Base-by-base conservation (phyloP, 2,888 invertebrate genomes). In the Dorcus hopei region DNA sequence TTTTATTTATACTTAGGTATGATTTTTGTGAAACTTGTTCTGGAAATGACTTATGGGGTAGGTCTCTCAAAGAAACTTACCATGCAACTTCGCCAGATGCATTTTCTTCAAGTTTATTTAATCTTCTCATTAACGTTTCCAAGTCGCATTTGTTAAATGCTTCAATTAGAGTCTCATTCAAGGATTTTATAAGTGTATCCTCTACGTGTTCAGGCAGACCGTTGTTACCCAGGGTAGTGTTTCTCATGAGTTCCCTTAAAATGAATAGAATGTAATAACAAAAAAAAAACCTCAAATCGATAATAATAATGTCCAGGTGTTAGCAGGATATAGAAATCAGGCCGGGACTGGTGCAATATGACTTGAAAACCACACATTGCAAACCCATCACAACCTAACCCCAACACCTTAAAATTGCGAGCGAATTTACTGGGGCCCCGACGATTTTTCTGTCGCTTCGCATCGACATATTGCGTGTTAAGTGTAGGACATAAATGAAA, bases 261-360 rank as follows among this genome's bases (percentile, higher is more conserved):
- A 7, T 33, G 7, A 33, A 33, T 33, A 33, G 19, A 19, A 33
- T 7, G 26, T 6, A 7, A 33, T 33, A 33, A 33, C 26, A 33
- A 33, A 6, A 33, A 33, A 6, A 33, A 33, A 33, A 33, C 26
- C 19, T 33, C 6, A 7, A 6, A 33, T 33, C 7, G 3, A 6
- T 33, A 33, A 33, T 1, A 33, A 3, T 5, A 33, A 33, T 6
- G 26, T 1, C 26, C 26, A 33, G 26, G 26, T 33, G 26, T 33
- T 33, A 33, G 7, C 26, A 33, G 26, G 26, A 33, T 33, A 33
- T 52, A 41, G 70, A 70, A 73, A 74, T 78, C 78, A 79, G 80
- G 79, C 80, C 79, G 80, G 80, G 80, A 80, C 79, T 72, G 76
- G 79, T 79, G 80, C 80, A 80, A 80, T 80, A 73, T 79, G 79